phyloP scores from a whole-genome alignment of 2,888 invertebrate genomes.

The Coecobrya sp. region DNA sequence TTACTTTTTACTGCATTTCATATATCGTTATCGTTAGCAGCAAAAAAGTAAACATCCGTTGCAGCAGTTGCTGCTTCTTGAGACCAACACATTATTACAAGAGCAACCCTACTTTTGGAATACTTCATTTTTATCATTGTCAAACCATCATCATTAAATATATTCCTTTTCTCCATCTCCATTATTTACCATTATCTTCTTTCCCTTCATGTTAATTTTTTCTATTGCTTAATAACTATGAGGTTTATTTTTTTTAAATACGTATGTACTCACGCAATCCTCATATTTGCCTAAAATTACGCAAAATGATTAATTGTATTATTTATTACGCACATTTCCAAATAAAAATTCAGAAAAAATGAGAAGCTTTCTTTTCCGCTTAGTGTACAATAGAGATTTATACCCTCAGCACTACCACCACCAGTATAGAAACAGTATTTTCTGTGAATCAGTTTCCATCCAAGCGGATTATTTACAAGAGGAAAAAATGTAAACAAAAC shows the following conservation, averaged over 20 bases:
- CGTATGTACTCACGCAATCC: not conserved
- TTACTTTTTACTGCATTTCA: conserved; percentile 1
- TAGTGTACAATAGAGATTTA: not conserved
- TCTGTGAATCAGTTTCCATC: conserved; percentile 21
- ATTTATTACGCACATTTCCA: not conserved
- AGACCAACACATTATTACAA: not conserved
- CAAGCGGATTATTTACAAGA: conserved; percentile 53
- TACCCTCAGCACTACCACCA: not conserved
- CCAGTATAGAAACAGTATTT: not conserved
- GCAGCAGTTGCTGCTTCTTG: not conserved
- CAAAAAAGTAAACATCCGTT: not conserved
- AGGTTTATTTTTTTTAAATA: too few species aligned
- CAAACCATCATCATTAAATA: not conserved
- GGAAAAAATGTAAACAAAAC: conserved; percentile 57
- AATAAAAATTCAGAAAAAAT: not conserved
- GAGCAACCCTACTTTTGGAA: not conserved
- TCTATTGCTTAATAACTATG: too few species aligned
- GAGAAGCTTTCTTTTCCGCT: conserved; percentile 3
- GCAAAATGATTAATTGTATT: conserved; percentile 7
- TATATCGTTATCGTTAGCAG: not conserved
- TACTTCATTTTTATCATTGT: not conserved
- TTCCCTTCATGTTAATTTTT: too few species aligned
- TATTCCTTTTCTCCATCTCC: not conserved
- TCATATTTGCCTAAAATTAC: not conserved
- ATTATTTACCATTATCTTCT: too few species aligned